Percentiles rank a stretch among this genome's conserved stretches.
Conservation (phyloP, 2,797 vertebrate species). For the Micropoecilia bifurca region DNA sequence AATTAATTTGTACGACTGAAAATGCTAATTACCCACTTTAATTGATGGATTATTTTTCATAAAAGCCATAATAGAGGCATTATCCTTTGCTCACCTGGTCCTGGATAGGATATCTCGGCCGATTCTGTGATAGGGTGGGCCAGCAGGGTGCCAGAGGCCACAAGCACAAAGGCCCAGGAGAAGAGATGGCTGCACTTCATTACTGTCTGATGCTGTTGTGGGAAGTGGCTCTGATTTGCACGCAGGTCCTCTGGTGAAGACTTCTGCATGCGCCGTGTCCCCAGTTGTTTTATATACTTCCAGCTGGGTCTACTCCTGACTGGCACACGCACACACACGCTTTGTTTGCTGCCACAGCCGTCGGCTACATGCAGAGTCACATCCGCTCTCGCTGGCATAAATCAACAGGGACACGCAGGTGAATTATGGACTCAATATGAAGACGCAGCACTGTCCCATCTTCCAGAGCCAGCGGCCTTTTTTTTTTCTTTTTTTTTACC, state of each 20-base stretch:
- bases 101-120: conserved; percentile 77
- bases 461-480: conserved; percentile 59
- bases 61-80: conserved; percentile 25
- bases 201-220: conserved; percentile 36
- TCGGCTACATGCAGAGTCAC: conserved; percentile 41
- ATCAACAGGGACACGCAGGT: conserved; percentile 66
- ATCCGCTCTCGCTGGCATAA: conserved; percentile 49
- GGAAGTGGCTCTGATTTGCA: conserved; percentile 38
- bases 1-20: conserved; percentile 34
- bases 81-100: conserved; percentile 75
- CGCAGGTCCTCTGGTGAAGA: conserved; percentile 49
- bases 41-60: conserved; percentile 21
- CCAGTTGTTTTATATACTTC: conserved; percentile 70
- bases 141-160: conserved; percentile 72
- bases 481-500: conserved; percentile 57
- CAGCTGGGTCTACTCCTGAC: conserved; percentile 31
- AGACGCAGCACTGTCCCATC: conserved; percentile 41
- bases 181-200: conserved; percentile 79
- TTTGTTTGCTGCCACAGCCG: conserved; percentile 16
- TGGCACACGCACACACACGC: conserved; percentile 18
- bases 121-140: conserved; percentile 81
- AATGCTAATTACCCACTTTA: conserved; percentile 30
- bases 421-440: conserved; percentile 76
- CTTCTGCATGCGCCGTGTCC: conserved; percentile 44
- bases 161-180: conserved; percentile 76